Conservation (phyloP, 1,140 invertebrate species). For the Cyrtorhinus lividipennis region DNA sequence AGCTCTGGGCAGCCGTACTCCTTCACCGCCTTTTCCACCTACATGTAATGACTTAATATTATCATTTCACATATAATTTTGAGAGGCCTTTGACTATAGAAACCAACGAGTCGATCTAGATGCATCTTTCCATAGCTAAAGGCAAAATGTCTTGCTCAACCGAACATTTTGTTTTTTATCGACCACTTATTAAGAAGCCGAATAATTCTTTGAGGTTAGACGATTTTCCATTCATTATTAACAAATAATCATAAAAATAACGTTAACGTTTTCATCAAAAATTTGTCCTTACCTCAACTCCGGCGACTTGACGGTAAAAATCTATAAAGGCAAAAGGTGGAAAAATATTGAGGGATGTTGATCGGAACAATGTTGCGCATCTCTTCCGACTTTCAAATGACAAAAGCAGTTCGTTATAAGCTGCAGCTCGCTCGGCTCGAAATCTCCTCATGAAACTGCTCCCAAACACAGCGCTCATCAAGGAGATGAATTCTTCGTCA, state of each 20-base stretch:
- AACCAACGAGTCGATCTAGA: too few relatives aligned
- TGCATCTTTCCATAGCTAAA: too few relatives aligned
- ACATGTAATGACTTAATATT: too few relatives aligned
- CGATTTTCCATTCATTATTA: too few relatives aligned
- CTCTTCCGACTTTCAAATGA: conserved; percentile 44
- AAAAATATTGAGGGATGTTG: conserved; percentile 38
- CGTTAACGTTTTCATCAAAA: too few relatives aligned
- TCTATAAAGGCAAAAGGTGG: conserved; percentile 47
- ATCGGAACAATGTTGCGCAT: conserved; percentile 33
- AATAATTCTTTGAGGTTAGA: too few relatives aligned
- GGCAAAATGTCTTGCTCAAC: too few relatives aligned
- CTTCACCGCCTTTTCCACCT: conserved; percentile 33
- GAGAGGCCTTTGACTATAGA: too few relatives aligned
- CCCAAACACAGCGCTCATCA: conserved; percentile 39
- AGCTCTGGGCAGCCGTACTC: conserved; percentile 36
- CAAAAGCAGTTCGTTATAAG: conserved; percentile 43
- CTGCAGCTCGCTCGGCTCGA: conserved; percentile 36
- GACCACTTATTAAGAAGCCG: too few relatives aligned
- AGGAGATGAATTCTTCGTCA: conserved; percentile 40
- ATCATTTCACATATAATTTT: too few relatives aligned
- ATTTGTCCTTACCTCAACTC: conserved; percentile 27
- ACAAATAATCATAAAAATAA: too few relatives aligned
- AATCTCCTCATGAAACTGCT: conserved; percentile 38
- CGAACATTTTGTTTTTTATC: too few relatives aligned
- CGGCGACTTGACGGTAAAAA: conserved; percentile 38